Conservation (phyloP, 2,797 vertebrate genomes). For the Crotalus adamanteus region DNA sequence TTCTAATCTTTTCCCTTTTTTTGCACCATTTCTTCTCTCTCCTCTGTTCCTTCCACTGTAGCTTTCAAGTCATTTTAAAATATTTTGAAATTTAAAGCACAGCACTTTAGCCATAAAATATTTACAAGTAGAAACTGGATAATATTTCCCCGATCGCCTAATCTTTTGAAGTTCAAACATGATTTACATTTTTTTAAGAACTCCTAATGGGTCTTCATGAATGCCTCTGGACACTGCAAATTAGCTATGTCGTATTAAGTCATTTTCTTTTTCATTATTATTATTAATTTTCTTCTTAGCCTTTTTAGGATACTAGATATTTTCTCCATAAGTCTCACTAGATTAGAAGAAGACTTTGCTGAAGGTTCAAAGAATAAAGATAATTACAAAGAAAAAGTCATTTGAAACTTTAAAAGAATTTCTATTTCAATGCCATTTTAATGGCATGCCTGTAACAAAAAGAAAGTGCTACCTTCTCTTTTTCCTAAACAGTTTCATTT, state of each 20-base stretch:
- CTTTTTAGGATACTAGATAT: conserved; percentile 2
- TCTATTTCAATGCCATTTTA: neutral
- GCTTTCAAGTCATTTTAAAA: conserved; percentile 41
- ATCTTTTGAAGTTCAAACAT: conserved; percentile 60
- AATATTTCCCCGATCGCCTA: conserved; percentile 43
- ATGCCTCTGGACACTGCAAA: conserved; percentile 20
- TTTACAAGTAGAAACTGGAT: conserved; percentile 55
- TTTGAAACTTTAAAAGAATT: neutral
- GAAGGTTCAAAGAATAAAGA: neutral
- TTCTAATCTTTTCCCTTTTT: conserved; percentile 25
- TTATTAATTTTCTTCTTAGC: neutral
- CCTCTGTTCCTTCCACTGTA: conserved; percentile 5
- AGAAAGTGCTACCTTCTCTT: neutral
- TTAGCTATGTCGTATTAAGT: conserved; percentile 9
- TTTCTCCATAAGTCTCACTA: neutral
- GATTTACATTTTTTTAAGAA: conserved; percentile 57
- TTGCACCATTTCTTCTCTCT: neutral
- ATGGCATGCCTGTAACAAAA: neutral
- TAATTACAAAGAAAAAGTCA: neutral
- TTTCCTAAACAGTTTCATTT: neutral
- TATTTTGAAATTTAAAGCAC: conserved; percentile 50
- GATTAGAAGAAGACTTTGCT: conserved; percentile 1
- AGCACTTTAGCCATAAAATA: conserved; percentile 46
- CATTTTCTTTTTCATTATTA: conserved; percentile 10
- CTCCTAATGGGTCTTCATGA: conserved; percentile 36